A percentile compares a stretch with the other conserved stretches of the same genome.
phyloP scores from a whole-genome alignment of 2,113 vertebrate species.

The Mixornis gularis region DNA sequence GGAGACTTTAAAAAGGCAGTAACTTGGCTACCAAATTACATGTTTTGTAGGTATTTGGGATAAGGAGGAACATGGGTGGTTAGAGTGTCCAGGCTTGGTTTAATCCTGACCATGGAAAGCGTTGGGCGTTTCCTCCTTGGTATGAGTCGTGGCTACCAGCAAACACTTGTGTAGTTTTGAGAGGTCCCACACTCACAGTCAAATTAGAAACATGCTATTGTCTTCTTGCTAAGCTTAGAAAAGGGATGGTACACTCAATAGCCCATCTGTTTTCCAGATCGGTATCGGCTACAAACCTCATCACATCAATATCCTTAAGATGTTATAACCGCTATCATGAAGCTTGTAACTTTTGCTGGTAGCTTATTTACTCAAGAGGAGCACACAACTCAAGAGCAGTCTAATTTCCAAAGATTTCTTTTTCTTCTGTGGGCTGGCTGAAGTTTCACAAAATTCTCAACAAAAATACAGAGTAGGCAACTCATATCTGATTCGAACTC shows the following conservation, averaged over 20 bases:
- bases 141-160: background rate
- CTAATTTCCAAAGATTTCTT: background rate
- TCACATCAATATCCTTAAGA: background rate
- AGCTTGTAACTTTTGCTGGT: background rate
- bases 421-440: background rate
- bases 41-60: background rate
- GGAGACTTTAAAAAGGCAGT: background rate
- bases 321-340: background rate
- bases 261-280: background rate
- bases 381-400: background rate
- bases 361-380: background rate
- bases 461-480: background rate
- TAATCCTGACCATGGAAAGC: background rate
- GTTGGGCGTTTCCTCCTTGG: background rate
- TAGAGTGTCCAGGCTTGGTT: background rate
- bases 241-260: background rate
- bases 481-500: background rate
- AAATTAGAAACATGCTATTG: background rate
- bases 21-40: background rate
- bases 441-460: background rate
- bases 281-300: background rate
- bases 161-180: background rate
- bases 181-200: background rate
- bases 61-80: background rate
- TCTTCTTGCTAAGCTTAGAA: background rate